Percentiles rank a stretch among this genome's conserved stretches.
Conservation (phyloP, 37 sponge, comb jelly and placozoan species). For the Bolinopsis microptera region DNA sequence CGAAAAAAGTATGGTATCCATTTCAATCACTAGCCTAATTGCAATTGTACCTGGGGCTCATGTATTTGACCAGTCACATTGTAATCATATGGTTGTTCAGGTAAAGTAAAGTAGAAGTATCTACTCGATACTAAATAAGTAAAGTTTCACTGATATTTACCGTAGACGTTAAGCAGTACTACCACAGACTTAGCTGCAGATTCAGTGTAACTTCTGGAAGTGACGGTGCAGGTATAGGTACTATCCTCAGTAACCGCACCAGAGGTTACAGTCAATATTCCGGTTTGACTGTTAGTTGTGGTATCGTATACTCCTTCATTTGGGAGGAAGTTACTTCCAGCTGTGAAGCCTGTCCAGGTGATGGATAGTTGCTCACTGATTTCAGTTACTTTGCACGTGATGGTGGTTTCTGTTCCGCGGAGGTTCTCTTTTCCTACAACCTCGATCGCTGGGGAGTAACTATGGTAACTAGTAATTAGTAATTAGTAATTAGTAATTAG, state of each 20-base stretch:
- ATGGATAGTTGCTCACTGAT: not conserved
- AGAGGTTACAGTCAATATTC: not conserved
- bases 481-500: no score
- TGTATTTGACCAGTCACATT: no score
- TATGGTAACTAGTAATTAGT: no score
- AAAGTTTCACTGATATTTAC: no score
- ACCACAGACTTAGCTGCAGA: not conserved
- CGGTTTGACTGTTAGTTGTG: not conserved
- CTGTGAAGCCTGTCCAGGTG: not conserved
- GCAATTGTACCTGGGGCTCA: no score
- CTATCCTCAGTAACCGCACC: not conserved
- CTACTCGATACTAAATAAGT: no score
- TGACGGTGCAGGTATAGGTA: not conserved
- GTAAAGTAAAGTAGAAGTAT: no score
- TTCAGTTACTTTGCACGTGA: not conserved
- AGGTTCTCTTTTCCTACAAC: not conserved
- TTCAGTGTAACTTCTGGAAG: not conserved
- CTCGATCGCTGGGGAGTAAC: not conserved
- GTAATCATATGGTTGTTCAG: no score
- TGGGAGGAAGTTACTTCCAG: no score
- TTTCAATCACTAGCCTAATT: no score
- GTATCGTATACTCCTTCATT: not conserved
- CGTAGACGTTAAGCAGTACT: not conserved
- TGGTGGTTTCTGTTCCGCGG: not conserved
- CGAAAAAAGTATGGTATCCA: no score